Evolutionary conservation across 2,888 invertebrate genomes (phyloP).

Genomic region (Hirudinaria manillensis): DNA sequence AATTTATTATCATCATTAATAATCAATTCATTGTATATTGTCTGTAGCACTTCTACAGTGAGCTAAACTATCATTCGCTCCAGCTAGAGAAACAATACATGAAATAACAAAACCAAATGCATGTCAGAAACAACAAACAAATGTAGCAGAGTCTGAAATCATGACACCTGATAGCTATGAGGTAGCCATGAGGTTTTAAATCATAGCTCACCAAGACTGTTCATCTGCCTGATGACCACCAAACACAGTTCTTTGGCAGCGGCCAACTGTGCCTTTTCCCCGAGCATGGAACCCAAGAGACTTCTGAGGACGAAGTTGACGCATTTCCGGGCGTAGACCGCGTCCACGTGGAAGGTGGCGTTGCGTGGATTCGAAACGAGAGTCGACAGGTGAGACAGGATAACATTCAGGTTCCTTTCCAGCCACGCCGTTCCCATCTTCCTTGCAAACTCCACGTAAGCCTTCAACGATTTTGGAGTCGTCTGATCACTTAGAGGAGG

Average conservation of each 20-base stretch:
- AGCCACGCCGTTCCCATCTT: conserved; percentile 90
- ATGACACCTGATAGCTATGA: too few species aligned
- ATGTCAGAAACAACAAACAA: too few species aligned
- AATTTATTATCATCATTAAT: too few species aligned
- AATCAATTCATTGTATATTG: too few species aligned
- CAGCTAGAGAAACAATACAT: too few species aligned
- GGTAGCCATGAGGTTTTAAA: too few species aligned
- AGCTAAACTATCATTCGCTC: too few species aligned
- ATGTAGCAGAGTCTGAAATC: too few species aligned
- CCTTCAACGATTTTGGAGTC: conserved; percentile 58
- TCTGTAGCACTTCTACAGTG: too few species aligned
- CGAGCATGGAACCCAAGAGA: conserved; percentile 66
- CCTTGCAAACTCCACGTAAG: conserved; percentile 89
- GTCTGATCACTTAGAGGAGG: not conserved
- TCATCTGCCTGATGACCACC: conserved; percentile 88
- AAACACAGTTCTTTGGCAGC: conserved; percentile 84
- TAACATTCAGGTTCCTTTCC: conserved; percentile 78
- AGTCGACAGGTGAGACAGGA: conserved; percentile 83
- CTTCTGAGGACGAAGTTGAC: conserved; percentile 88
- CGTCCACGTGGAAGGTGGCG: conserved; percentile 90
- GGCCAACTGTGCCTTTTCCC: conserved; percentile 91
- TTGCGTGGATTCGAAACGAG: conserved; percentile 88
- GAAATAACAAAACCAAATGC: too few species aligned
- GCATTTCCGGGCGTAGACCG: conserved; percentile 93
- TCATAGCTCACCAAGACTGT: conserved; percentile 52